These are phyloP conservation scores for Telenomus remus DNA, from an alignment of 1,140 invertebrate genomes.

Conservation along the genomic window DNA sequence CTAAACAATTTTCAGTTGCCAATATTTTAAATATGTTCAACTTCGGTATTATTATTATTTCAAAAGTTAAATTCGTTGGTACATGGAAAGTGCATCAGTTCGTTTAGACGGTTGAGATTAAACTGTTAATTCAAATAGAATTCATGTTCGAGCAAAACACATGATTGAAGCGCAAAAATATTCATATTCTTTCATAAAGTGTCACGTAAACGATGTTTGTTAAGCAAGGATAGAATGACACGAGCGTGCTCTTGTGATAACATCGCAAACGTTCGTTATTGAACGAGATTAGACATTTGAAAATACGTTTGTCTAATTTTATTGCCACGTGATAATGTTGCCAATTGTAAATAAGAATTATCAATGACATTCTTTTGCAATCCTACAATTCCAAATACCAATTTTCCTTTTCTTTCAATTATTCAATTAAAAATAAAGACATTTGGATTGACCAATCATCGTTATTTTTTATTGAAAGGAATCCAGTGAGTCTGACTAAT, in stretches of 20 bases:
- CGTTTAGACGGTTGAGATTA: neutral
- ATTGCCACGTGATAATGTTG: neutral
- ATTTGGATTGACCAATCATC: too few relatives aligned
- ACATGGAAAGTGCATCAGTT: neutral
- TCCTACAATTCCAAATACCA: too few relatives aligned
- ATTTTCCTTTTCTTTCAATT: too few relatives aligned
- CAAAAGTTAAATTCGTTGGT: too few relatives aligned
- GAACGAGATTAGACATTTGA: slow-evolving; percentile 25
- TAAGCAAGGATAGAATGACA: slow-evolving; percentile 19
- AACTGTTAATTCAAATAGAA: neutral
- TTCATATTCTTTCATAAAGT: slow-evolving; percentile 26
- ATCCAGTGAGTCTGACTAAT: too few relatives aligned
- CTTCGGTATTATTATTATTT: too few relatives aligned
- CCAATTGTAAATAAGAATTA: too few relatives aligned
- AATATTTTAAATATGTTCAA: too few relatives aligned
- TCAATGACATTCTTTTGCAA: too few relatives aligned
- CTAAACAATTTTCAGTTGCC: too few relatives aligned
- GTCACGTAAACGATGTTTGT: slow-evolving; percentile 40
- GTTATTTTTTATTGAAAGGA: too few relatives aligned
- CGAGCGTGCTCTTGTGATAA: slow-evolving; percentile 15
- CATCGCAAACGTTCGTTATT: slow-evolving; percentile 19
- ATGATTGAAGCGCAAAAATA: slow-evolving; percentile 35
- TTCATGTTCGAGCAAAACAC: slow-evolving; percentile 5
- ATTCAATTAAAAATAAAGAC: too few relatives aligned
- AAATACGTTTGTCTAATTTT: neutral